phyloP scores from a whole-genome alignment of 2,888 invertebrate species.

The Arrhopalites spinosus region DNA sequence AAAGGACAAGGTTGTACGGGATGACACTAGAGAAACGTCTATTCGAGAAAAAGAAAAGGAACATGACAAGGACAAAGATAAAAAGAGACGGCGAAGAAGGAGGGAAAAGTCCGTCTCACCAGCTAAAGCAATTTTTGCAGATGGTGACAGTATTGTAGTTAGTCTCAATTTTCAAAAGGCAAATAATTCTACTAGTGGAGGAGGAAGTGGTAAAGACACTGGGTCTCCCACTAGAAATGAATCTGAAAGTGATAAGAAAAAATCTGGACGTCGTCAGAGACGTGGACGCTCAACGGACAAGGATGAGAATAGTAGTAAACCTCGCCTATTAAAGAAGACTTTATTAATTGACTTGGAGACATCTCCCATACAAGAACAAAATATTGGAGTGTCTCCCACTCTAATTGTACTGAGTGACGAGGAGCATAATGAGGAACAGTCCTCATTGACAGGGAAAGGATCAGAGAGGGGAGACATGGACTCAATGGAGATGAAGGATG shows the following conservation, averaged over 20 bases:
- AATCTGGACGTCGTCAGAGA: not conserved
- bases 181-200: not conserved
- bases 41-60: slow-evolving; percentile 25
- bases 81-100: slow-evolving; percentile 55
- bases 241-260: slow-evolving; percentile 27
- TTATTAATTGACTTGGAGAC: slow-evolving; percentile 49
- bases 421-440: slow-evolving; percentile 54
- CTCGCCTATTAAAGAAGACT: slow-evolving; percentile 43
- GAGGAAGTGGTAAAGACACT: not conserved
- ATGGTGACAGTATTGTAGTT: slow-evolving; percentile 89
- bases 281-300: slow-evolving; percentile 13
- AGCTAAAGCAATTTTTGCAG: slow-evolving; percentile 88
- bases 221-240: not conserved
- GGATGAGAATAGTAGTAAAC: slow-evolving; percentile 28
- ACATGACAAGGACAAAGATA: slow-evolving; percentile 51
- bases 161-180: slow-evolving; percentile 80
- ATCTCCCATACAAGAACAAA: slow-evolving; percentile 45
- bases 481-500: not conserved
- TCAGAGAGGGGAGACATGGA: not conserved
- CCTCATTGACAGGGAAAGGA: not conserved
- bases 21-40: slow-evolving; percentile 53
- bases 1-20: slow-evolving; percentile 60
- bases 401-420: slow-evolving; percentile 82
- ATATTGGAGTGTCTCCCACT: slow-evolving; percentile 44
- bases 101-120: slow-evolving; percentile 66